These are phyloP conservation scores for Eulemur mongoz DNA, from an alignment of 2,797 vertebrate genomes.

Conservation along the genomic window DNA sequence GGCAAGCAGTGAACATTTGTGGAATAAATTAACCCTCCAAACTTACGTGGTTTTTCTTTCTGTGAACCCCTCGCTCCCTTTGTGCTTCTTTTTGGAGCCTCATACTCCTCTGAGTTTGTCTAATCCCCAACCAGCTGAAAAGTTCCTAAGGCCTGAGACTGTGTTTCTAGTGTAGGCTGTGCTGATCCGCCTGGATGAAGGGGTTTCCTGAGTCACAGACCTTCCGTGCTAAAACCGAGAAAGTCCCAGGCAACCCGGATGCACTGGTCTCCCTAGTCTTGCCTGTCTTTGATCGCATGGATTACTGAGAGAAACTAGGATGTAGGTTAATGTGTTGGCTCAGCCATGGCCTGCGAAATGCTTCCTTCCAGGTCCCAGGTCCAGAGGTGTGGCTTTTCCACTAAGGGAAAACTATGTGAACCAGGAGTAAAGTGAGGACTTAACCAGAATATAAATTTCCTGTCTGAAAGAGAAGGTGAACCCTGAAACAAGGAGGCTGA, in stretches of 20 bases:
- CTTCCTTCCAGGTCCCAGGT: background rate
- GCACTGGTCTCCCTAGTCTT: background rate
- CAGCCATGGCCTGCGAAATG: background rate
- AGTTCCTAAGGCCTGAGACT: background rate
- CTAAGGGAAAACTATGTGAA: background rate
- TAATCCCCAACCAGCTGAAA: background rate
- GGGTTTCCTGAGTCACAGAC: background rate
- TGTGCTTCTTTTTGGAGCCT: background rate
- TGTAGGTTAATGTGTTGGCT: background rate
- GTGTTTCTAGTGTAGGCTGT: background rate
- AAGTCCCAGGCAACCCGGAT: background rate
- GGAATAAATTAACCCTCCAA: background rate
- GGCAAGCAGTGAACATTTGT: background rate
- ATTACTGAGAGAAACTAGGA: background rate
- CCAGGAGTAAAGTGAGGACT: background rate
- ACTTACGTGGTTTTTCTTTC: background rate
- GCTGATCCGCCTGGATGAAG: background rate
- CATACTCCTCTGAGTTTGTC: background rate
- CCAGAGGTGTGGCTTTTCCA: background rate
- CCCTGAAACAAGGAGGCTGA: background rate
- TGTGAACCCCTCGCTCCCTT: background rate
- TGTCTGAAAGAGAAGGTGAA: background rate
- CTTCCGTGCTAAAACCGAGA: background rate
- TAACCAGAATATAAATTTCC: constrained; percentile 20
- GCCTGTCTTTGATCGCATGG: background rate